These are phyloP conservation scores for Sinocyclocheilus maitianheensis DNA, from an alignment of 2,113 vertebrate species.

Conservation along the genomic window DNA sequence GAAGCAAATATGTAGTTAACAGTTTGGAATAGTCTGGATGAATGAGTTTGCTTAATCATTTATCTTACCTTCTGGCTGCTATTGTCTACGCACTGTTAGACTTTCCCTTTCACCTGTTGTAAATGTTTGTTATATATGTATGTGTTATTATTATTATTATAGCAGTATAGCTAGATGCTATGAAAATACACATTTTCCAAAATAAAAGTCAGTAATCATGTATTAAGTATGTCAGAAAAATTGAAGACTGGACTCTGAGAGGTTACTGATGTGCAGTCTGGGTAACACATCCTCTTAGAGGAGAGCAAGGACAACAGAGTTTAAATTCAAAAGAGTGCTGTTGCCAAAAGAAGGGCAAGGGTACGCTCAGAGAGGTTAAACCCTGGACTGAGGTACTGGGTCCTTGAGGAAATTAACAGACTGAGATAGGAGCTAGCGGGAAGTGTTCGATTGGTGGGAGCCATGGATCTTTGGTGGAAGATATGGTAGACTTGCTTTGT, in stretches of 20 bases:
- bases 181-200: neutral
- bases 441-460: neutral
- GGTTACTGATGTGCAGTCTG: constrained; percentile 20
- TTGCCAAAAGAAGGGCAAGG: constrained; percentile 14
- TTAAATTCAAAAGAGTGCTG: constrained; percentile 31
- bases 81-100: too few species aligned
- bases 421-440: constrained; percentile 32
- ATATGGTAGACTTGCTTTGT: constrained; percentile 35
- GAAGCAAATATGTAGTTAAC: neutral
- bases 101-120: too few species aligned
- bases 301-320: neutral
- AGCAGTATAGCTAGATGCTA: neutral
- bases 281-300: neutral
- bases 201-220: neutral
- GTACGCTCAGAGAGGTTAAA: constrained; percentile 12
- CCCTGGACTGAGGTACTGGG: constrained; percentile 14
- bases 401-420: constrained; percentile 41
- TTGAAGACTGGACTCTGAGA: constrained; percentile 7
- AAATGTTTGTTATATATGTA: too few species aligned
- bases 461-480: neutral
- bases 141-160: too few species aligned
- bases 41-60: too few species aligned
- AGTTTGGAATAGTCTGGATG: too few species aligned
- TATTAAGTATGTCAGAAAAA: neutral
- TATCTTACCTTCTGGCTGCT: too few species aligned